phyloP scores from a whole-genome alignment of 2,888 invertebrate genomes.

The Strigamia maritima region DNA sequence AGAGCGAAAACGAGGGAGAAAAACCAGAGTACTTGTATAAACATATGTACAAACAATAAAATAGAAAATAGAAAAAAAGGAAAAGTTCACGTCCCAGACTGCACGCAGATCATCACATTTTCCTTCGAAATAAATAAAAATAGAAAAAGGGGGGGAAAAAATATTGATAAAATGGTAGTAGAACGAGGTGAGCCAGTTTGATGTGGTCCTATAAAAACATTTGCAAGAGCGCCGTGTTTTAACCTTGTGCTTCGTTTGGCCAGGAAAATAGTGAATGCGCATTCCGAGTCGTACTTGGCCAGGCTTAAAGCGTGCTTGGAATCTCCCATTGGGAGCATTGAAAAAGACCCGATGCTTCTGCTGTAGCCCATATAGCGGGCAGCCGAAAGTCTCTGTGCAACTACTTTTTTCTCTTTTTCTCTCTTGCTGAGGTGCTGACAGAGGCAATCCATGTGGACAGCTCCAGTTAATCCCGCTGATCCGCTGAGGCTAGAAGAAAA shows the following conservation, averaged over 20 bases:
- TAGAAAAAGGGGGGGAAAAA: neutral
- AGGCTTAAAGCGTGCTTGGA: slow-evolving; percentile 30
- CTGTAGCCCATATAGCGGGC: slow-evolving; percentile 1
- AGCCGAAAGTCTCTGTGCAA: slow-evolving; percentile 19
- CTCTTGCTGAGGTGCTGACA: slow-evolving; percentile 11
- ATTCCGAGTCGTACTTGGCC: slow-evolving; percentile 7
- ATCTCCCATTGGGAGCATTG: slow-evolving; percentile 17
- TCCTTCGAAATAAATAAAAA: neutral
- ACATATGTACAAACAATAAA: neutral
- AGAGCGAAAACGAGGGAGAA: neutral
- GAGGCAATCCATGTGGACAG: slow-evolving; percentile 25
- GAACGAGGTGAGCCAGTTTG: slow-evolving; percentile 23
- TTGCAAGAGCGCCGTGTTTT: neutral
- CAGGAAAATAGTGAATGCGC: slow-evolving; percentile 16
- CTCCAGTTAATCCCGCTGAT: slow-evolving; percentile 24
- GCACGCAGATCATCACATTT: neutral
- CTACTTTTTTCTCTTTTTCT: neutral
- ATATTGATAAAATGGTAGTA: slow-evolving; percentile 7
- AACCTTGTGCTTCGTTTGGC: slow-evolving; percentile 17
- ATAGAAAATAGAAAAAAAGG: no score
- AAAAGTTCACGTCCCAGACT: neutral
- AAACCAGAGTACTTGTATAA: no score
- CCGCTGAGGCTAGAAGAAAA: slow-evolving; percentile 8
- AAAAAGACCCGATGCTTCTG: neutral
- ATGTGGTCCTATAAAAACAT: neutral